Conservation (phyloP, 2,113 vertebrate genomes). For the Morone chrysops region DNA sequence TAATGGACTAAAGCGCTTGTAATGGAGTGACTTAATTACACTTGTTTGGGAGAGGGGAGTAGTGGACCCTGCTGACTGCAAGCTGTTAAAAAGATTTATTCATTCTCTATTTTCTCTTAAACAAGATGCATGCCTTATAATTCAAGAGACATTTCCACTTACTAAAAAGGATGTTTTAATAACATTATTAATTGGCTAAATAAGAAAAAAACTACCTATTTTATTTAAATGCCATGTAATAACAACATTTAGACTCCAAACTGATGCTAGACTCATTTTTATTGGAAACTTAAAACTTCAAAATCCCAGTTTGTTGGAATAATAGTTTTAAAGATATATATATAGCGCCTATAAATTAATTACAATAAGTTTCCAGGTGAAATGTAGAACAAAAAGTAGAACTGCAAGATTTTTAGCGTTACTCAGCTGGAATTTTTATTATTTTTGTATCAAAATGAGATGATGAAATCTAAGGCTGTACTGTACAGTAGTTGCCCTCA, state of each 20-base stretch:
- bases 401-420: conserved; percentile 31
- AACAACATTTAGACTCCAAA: no score
- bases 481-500: conserved; percentile 44
- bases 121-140: conserved; percentile 59
- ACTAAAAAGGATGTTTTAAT: conserved; percentile 10
- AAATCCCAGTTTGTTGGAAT: not conserved
- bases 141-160: conserved; percentile 28
- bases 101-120: conserved; percentile 39
- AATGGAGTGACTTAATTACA: conserved; percentile 51
- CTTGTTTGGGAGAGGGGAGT: conserved; percentile 26
- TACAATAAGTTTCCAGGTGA: not conserved
- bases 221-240: conserved; percentile 12
- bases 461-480: conserved; percentile 37
- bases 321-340: conserved; percentile 4
- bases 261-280: no score
- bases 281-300: not conserved
- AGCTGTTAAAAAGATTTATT: conserved; percentile 43
- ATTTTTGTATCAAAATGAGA: conserved; percentile 60
- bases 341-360: not conserved
- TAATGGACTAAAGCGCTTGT: conserved; percentile 28
- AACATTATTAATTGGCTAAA: conserved; percentile 22
- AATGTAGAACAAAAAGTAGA: conserved; percentile 1
- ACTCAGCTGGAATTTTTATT: conserved; percentile 47
- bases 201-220: not conserved
- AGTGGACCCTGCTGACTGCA: conserved; percentile 38